A percentile compares a stretch with the other conserved stretches of the same genome.
These are phyloP conservation scores for Tetragnatha montana DNA, from an alignment of 2,888 invertebrate genomes.

Conservation along the genomic window DNA sequence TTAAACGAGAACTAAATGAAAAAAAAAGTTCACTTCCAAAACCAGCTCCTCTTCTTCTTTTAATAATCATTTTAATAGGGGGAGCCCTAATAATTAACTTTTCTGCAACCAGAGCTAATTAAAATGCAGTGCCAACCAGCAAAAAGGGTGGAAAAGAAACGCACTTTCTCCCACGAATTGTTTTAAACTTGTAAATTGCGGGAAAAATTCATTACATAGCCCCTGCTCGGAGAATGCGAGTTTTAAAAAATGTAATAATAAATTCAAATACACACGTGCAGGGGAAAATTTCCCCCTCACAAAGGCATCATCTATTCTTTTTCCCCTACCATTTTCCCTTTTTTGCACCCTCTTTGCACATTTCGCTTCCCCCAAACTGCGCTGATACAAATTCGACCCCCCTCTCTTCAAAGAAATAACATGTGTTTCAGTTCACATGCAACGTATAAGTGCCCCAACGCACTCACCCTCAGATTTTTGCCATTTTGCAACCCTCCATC, in stretches of 20 bases:
- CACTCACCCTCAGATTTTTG: slow-evolving; percentile 26
- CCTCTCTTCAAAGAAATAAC: slow-evolving; percentile 58
- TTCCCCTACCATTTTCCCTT: background rate
- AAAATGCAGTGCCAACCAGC: slow-evolving; percentile 25
- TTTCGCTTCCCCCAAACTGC: slow-evolving; percentile 6
- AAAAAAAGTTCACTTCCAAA: background rate
- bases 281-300: slow-evolving; percentile 8
- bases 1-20: background rate
- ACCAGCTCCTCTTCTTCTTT: background rate
- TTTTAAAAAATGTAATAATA: slow-evolving; percentile 18
- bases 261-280: slow-evolving; percentile 37
- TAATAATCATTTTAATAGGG: slow-evolving; percentile 30
- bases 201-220: slow-evolving; percentile 20
- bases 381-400: slow-evolving; percentile 54
- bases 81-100: slow-evolving; percentile 45
- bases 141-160: slow-evolving; percentile 5
- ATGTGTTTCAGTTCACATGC: slow-evolving; percentile 55
- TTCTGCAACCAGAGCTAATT: slow-evolving; percentile 14
- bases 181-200: slow-evolving; percentile 8
- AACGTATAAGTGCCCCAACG: slow-evolving; percentile 36
- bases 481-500: slow-evolving; percentile 14
- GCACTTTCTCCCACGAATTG: slow-evolving; percentile 9
- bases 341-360: background rate
- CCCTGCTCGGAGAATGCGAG: background rate
- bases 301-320: slow-evolving; percentile 27